Base-by-base conservation (phyloP, 2,888 invertebrate genomes). In the Halictus ligatus region DNA sequence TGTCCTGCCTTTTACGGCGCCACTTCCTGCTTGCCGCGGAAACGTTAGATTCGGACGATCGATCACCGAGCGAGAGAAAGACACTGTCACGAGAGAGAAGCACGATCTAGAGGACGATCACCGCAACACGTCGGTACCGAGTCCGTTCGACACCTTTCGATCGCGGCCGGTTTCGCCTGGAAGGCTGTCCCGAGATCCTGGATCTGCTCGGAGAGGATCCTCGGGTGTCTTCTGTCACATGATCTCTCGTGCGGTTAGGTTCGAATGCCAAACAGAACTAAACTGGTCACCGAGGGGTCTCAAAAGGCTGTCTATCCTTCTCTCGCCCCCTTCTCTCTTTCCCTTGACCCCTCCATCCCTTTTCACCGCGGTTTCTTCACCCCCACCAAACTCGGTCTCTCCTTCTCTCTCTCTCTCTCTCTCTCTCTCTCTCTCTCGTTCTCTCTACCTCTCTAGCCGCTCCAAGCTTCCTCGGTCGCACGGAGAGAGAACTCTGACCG, bases 241-340 rank as follows among this genome's bases (percentile, higher is more conserved):
- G 84, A 90, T 88, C 91, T 86, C 89, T 50, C 75, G 87, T 82
- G 88, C 88, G 85, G 85, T 64, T 64, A 15, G 64, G 64, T 87
- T 89, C 91, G 90, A 87, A 86, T 90, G 89, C 91, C 89, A 91
- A 89, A 91, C 93, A 91, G 92, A 92, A 92, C 92, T 90, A 90
- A 92, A 90, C 92, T 90, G 92, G 90, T 91, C 92, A 92, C 89
- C 89, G 89, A 87, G 91, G 89, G 90, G 90, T 93, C 91, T 92
- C 89, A 90, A 91, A 93, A 92, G 89, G 81, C 89, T 84, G 77
- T 87, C 88, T 90, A 87, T 90, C 89, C 85, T 88, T 88, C 89
- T 87, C 89, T 83, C 75, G 25, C 79, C 78, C 81, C 89, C 88
- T 76, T 83, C 46, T 78, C 85, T 76, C 80, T 81, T 81, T 82